Conservation (phyloP, 2,113 vertebrate species). For the Oncorhynchus gorbuscha region DNA sequence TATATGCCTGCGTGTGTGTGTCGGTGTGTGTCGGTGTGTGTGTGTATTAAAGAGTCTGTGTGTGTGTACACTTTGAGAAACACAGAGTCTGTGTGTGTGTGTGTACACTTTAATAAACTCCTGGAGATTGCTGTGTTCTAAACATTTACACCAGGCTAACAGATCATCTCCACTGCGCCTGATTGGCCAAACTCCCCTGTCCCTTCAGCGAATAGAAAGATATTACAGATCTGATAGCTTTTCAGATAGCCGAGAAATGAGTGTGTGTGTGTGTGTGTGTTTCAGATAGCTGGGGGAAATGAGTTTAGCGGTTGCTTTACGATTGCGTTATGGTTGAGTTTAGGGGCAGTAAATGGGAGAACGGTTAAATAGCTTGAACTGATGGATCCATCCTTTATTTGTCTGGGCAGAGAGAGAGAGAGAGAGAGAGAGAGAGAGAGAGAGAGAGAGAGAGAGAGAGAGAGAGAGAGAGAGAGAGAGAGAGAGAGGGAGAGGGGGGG, state of each 20-base stretch:
- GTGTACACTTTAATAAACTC: conserved; percentile 84
- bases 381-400: conserved; percentile 84
- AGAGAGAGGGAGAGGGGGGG: no score
- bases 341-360: conserved; percentile 95
- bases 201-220: conserved; percentile 95
- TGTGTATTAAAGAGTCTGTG: no score
- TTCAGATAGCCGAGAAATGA: conserved; percentile 94
- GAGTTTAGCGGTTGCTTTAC: conserved; percentile 80
- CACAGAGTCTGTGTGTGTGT: not conserved
- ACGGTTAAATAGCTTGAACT: conserved; percentile 97
- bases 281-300: conserved; percentile 73
- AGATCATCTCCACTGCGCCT: conserved; percentile 99
- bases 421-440: no score
- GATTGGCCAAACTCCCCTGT: no score
- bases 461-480: no score
- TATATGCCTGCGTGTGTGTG: no score
- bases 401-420: no score
- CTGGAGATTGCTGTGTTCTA: conserved; percentile 95
- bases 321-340: conserved; percentile 72
- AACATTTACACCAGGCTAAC: conserved; percentile 99
- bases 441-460: no score
- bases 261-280: no score
- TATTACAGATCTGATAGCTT: conserved; percentile 99
- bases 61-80: no score
- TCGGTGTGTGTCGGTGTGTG: no score